Evolutionary conservation across 1,140 invertebrate genomes (phyloP).

Genomic region (Acromyrmex echinatior): DNA sequence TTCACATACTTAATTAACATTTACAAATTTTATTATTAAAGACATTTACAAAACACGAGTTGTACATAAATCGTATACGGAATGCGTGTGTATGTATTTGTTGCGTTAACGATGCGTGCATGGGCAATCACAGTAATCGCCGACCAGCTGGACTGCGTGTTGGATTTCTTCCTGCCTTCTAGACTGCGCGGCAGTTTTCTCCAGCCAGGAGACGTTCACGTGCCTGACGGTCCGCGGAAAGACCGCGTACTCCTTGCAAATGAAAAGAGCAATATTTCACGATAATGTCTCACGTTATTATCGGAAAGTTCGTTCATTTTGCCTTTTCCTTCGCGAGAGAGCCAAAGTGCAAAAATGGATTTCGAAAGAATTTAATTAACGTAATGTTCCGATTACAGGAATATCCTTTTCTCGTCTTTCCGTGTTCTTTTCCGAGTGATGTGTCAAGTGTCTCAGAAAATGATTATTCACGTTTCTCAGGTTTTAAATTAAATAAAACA

Average conservation of each 20-base stretch:
- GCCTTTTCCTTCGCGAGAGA: neutral
- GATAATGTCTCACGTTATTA: neutral
- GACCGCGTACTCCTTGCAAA: conserved; percentile 68
- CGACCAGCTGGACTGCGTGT: conserved; percentile 75
- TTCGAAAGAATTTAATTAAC: neutral
- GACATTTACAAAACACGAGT: neutral
- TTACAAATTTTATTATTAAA: neutral
- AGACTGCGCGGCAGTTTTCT: conserved; percentile 64
- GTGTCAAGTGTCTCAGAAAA: neutral
- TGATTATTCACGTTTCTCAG: neutral
- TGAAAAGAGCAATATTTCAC: neutral
- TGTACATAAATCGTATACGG: neutral
- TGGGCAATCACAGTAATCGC: conserved; percentile 78
- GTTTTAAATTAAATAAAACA: too few species aligned
- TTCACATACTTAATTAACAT: neutral
- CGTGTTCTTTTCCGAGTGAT: neutral
- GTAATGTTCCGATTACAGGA: neutral
- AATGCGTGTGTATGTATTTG: neutral
- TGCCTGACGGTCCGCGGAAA: conserved; percentile 78
- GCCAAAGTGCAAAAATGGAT: neutral
- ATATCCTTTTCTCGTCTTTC: neutral
- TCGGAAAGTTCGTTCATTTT: neutral
- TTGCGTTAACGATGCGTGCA: conserved; percentile 72
- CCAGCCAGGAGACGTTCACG: conserved; percentile 81
- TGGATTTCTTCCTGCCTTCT: conserved; percentile 58